These are phyloP conservation scores for Crotophaga sulcirostris DNA, from an alignment of 2,113 vertebrate genomes.

Conservation along the genomic window DNA sequence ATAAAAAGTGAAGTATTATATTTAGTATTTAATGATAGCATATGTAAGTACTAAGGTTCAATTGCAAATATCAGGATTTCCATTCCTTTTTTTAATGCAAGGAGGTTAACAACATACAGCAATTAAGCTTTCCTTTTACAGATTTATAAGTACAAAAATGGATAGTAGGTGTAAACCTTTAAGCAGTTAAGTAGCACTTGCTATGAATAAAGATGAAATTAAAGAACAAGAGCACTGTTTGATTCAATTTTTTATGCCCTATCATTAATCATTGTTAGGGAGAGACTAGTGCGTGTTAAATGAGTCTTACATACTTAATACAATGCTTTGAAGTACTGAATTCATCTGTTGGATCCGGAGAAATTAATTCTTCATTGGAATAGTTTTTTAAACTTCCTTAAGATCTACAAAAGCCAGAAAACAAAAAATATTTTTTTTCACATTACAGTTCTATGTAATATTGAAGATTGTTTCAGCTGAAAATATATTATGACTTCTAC, in stretches of 20 bases:
- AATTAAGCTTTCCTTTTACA: slow-evolving; percentile 7
- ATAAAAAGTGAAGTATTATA: not conserved
- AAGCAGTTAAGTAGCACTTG: slow-evolving; percentile 28
- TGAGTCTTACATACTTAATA: slow-evolving; percentile 34
- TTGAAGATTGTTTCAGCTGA: not conserved
- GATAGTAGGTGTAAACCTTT: not conserved
- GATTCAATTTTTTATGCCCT: slow-evolving; percentile 24
- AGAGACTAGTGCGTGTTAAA: not conserved
- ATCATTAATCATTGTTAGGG: slow-evolving; percentile 50
- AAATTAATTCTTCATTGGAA: slow-evolving; percentile 26
- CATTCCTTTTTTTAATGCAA: not conserved
- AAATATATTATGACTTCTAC: not conserved
- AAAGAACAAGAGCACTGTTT: slow-evolving; percentile 38
- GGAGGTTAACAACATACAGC: not conserved
- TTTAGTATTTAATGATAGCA: not conserved
- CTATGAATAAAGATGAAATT: slow-evolving; percentile 47
- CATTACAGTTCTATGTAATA: not conserved
- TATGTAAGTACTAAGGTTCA: not conserved
- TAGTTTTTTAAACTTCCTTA: not conserved
- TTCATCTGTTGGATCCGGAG: slow-evolving; percentile 16
- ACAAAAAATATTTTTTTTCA: not conserved
- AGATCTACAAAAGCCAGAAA: not conserved
- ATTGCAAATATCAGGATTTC: slow-evolving; percentile 1
- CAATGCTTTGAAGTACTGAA: slow-evolving; percentile 38
- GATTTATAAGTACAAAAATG: slow-evolving; percentile 21